These are phyloP conservation scores for Tetrao urogallus DNA, from an alignment of 2,113 vertebrate species.

Conservation along the genomic window DNA sequence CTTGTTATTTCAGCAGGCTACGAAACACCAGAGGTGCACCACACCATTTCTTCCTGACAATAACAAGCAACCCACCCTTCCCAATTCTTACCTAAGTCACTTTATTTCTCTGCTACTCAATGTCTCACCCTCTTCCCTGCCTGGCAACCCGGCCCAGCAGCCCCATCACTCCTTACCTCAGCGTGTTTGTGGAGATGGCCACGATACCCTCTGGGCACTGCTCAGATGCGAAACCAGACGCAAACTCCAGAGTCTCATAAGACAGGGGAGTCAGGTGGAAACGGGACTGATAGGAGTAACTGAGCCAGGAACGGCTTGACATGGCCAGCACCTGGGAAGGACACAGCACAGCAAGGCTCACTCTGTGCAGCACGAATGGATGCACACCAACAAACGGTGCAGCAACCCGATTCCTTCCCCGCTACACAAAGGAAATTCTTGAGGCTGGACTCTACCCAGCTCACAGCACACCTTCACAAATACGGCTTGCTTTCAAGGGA, in stretches of 20 bases:
- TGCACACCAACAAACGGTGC: accelerated
- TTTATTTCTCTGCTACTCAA: neutral
- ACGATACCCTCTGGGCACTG: conserved; percentile 98
- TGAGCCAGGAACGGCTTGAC: conserved; percentile 98
- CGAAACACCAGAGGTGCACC: neutral
- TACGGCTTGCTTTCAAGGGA: neutral
- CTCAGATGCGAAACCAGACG: conserved; percentile 96
- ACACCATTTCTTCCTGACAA: neutral
- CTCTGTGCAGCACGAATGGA: accelerated
- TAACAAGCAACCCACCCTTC: neutral
- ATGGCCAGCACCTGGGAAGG: conserved; percentile 91
- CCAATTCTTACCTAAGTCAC: neutral
- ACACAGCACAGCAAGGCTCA: neutral
- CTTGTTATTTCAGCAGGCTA: neutral
- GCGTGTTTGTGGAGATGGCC: conserved; percentile 97
- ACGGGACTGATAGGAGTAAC: conserved; percentile 97
- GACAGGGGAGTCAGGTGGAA: conserved; percentile 96
- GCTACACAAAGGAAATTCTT: neutral
- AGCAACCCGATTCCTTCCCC: neutral
- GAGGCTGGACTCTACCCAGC: neutral
- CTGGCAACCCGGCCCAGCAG: neutral
- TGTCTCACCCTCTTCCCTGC: accelerated
- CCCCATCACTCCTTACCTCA: conserved; percentile 82
- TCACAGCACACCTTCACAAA: neutral
- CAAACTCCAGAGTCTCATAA: conserved; percentile 95